These are phyloP conservation scores for Oxytorus armatus DNA, from an alignment of 2,888 invertebrate genomes.

Conservation along the genomic window DNA sequence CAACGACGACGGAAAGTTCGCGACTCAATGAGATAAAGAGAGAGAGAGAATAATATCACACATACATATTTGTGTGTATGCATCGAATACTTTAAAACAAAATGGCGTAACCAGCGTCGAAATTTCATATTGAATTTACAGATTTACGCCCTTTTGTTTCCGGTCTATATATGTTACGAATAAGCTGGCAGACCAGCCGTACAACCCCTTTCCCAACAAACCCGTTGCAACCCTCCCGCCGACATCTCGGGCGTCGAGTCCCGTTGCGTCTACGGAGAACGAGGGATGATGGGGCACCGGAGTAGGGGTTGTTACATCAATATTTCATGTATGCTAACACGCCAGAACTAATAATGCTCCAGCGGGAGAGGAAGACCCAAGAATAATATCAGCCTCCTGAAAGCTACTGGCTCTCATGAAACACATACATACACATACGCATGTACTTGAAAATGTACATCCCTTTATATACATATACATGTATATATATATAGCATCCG, in stretches of 20 bases:
- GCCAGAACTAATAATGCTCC: slow-evolving; percentile 84
- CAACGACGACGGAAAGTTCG: slow-evolving; percentile 40
- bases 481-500: slow-evolving; percentile 2
- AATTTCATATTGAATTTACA: neutral
- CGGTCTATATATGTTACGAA: too few relatives aligned
- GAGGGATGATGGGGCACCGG: slow-evolving; percentile 56
- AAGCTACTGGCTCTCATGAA: slow-evolving; percentile 44
- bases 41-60: slow-evolving; percentile 21
- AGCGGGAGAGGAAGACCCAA: slow-evolving; percentile 80
- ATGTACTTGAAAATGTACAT: slow-evolving; percentile 3
- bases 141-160: too few relatives aligned
- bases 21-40: slow-evolving; percentile 39
- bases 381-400: slow-evolving; percentile 82
- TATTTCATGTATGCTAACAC: slow-evolving; percentile 85
- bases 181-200: slow-evolving; percentile 5
- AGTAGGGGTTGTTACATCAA: slow-evolving; percentile 82
- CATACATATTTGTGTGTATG: neutral
- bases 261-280: slow-evolving; percentile 29
- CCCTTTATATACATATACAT: neutral
- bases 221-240: neutral
- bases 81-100: neutral
- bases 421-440: slow-evolving; percentile 39
- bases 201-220: neutral
- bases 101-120: neutral
- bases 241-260: neutral